Conservation (phyloP, 1,140 invertebrate genomes). For the Trachelipus rathkii region DNA sequence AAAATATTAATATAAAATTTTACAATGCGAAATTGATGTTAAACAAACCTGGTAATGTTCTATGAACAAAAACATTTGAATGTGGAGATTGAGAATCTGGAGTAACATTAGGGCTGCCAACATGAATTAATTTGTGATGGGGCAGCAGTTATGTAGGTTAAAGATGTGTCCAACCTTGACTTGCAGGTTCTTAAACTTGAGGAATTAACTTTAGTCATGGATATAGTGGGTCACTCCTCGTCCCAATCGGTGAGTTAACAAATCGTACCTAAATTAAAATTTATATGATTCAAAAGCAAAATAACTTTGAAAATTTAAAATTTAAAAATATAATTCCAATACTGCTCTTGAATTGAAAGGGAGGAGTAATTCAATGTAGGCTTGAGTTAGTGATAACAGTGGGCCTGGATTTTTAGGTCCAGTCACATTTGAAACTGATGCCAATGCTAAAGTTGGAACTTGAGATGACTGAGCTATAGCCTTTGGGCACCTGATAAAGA, state of each 20-base stretch:
- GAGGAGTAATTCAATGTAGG: neutral
- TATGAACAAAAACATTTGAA: neutral
- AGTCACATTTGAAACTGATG: neutral
- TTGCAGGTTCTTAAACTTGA: neutral
- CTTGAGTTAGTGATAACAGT: neutral
- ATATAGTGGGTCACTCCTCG: neutral
- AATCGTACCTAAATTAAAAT: neutral
- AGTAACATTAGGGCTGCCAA: neutral
- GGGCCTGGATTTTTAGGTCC: neutral
- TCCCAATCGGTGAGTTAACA: neutral
- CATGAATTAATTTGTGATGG: neutral
- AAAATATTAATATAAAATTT: neutral
- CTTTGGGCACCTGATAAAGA: neutral
- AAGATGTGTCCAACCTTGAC: neutral
- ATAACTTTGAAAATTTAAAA: neutral
- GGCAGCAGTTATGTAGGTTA: neutral
- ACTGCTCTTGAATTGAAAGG: neutral
- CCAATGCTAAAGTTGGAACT: neutral
- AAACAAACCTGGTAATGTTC: neutral
- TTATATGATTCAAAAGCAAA: too few species aligned
- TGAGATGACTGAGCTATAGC: neutral
- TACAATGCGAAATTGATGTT: neutral
- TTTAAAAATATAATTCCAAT: neutral
- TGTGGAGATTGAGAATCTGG: neutral
- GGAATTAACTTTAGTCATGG: neutral